Evolutionary conservation across 1,140 invertebrate genomes (phyloP).

Genomic region (Euglossa dilemma): DNA sequence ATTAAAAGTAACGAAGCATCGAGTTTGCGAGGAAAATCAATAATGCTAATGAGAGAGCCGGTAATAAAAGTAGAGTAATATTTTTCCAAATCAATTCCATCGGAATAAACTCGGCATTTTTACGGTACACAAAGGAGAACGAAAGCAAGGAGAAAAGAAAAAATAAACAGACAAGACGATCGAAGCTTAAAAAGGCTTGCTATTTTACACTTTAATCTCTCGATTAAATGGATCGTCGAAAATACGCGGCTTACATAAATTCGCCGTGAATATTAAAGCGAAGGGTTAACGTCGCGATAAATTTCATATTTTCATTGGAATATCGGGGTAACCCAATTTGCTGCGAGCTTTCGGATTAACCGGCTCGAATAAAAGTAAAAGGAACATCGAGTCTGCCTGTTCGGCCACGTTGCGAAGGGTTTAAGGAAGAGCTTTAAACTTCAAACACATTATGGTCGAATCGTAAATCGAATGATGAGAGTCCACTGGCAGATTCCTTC

Average conservation of each 20-base stretch:
- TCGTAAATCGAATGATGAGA: neutral
- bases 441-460: neutral
- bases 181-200: neutral
- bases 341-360: neutral
- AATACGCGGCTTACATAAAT: slow-evolving; percentile 2
- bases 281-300: neutral
- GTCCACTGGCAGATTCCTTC: neutral
- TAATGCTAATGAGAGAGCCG: neutral
- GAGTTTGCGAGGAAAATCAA: neutral
- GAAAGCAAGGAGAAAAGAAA: neutral
- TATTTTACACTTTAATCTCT: slow-evolving; percentile 18
- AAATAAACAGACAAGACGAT: no score
- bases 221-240: neutral
- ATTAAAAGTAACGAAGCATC: neutral
- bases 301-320: slow-evolving; percentile 24
- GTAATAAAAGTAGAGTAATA: neutral
- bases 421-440: slow-evolving; percentile 23
- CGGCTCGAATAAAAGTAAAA: neutral
- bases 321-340: slow-evolving; percentile 5
- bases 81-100: neutral
- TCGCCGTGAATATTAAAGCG: neutral
- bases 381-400: neutral
- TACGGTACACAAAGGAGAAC: no score
- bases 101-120: neutral
- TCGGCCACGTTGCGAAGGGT: neutral